Evolutionary conservation across 2,113 vertebrate species (phyloP).

Genomic region (Chamaea fasciata): DNA sequence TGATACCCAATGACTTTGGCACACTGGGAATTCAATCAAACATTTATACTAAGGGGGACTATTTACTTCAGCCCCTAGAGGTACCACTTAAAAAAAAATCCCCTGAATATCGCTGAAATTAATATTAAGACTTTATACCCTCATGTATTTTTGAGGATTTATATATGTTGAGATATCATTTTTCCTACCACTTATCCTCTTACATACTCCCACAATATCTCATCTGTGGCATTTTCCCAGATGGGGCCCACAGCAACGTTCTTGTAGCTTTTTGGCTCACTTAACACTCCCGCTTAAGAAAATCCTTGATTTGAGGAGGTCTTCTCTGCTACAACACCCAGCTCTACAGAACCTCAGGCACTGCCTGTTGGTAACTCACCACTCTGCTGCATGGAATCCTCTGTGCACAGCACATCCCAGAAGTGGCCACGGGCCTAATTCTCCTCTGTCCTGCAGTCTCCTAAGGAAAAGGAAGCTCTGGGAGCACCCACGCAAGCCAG

Average conservation of each 20-base stretch:
- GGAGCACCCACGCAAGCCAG: background rate
- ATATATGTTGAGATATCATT: slow-evolving; percentile 64
- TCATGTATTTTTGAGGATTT: slow-evolving; percentile 64
- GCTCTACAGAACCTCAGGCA: background rate
- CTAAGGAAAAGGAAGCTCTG: background rate
- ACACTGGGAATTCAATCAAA: slow-evolving; percentile 66
- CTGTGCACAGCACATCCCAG: background rate
- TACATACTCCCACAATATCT: slow-evolving; percentile 59
- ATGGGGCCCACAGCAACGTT: slow-evolving; percentile 54
- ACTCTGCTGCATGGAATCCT: background rate
- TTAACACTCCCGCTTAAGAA: slow-evolving; percentile 24
- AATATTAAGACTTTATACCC: slow-evolving; percentile 68
- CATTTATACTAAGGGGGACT: slow-evolving; percentile 54
- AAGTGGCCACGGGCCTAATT: background rate
- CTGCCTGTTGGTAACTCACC: background rate
- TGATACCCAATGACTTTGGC: slow-evolving; percentile 44
- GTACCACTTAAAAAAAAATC: slow-evolving; percentile 46
- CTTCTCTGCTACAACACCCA: background rate
- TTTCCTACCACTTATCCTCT: slow-evolving; percentile 64
- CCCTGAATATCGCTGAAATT: slow-evolving; percentile 51
- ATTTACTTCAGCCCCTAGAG: slow-evolving; percentile 65
- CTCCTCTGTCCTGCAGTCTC: background rate
- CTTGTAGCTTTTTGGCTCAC: slow-evolving; percentile 54
- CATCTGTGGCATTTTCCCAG: slow-evolving; percentile 64
- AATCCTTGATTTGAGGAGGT: slow-evolving; percentile 10